A percentile compares a stretch with the other conserved stretches of the same genome.
Conservation (phyloP, 30 jellyfish, hydroid and myxozoan genomes). For the Chrysaora quinquecirrha region DNA sequence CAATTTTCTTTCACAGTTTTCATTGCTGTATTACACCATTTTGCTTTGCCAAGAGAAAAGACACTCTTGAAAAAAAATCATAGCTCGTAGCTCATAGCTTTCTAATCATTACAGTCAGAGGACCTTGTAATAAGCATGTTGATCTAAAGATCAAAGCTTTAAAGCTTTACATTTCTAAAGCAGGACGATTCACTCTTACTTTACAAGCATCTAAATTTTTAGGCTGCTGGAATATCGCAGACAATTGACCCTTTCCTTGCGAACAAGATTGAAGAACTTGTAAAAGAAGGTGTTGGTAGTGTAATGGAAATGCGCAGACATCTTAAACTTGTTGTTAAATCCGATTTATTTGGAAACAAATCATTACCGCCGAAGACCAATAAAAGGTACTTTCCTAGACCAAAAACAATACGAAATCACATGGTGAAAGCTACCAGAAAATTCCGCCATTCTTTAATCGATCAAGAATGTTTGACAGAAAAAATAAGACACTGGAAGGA, state of each 20-base stretch:
- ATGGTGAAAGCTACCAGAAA: neutral
- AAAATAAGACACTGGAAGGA: too few relatives aligned
- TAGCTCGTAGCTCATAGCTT: too few relatives aligned
- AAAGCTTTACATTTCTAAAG: too few relatives aligned
- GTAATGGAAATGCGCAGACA: slow-evolving; percentile 23
- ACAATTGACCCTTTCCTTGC: neutral
- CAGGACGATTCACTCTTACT: too few relatives aligned
- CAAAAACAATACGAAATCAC: slow-evolving; percentile 11
- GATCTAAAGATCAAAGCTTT: too few relatives aligned
- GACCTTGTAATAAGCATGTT: too few relatives aligned
- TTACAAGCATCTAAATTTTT: too few relatives aligned
- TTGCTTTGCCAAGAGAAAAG: too few relatives aligned
- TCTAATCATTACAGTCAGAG: too few relatives aligned
- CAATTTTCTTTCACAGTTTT: too few relatives aligned
- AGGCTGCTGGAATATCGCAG: slow-evolving; percentile 32
- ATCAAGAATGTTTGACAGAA: slow-evolving; percentile 1
- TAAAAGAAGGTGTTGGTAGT: slow-evolving; percentile 3
- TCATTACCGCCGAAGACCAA: neutral
- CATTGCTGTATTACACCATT: too few relatives aligned
- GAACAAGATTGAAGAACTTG: slow-evolving; percentile 17
- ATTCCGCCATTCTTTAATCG: slow-evolving; percentile 7
- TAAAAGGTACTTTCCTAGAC: slow-evolving; percentile 13
- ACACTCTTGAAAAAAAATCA: too few relatives aligned
- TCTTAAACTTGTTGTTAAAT: slow-evolving; percentile 3
- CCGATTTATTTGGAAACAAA: neutral